Base-by-base conservation (phyloP, 2,113 vertebrate species). In the Caretta caretta region DNA sequence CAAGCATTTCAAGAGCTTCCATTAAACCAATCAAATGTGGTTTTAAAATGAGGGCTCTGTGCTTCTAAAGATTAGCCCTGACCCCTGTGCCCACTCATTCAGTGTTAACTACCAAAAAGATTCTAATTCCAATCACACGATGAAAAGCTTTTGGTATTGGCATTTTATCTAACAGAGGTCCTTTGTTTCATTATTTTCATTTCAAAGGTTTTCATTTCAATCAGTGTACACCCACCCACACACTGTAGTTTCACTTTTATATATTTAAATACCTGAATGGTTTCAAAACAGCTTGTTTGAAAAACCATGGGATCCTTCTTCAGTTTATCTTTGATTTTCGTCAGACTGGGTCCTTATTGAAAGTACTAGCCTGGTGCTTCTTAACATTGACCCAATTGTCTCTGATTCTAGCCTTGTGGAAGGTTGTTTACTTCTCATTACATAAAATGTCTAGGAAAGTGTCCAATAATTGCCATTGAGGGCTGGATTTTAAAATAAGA, bases 51-150 rank as follows among this genome's bases (percentile, higher is more conserved):
- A 49, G 50, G 31, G 65, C 25, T 75, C 76, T 35, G 20, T 75
- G 90, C 46, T 54, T 84, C 76, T 2, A 0, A 54, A 83, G 85
- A 80, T 93, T 24, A 62, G 72, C 86, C 51, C 56, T 1, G 8
- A 80, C 24, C 82, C 54, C 0, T 0, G 31, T 1, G 0, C 65
- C 25, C 1, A 0, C 57, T 42, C 31, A 0, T 10, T 9, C 2
- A 0, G 5, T 0, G 10, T 27, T 8, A 8, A 0, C 35, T 57
- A 2, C 5, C 56, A 8, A 1, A 80, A 85, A 87, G 2, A 13
- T 88, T 92, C 49, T 13, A n/a, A n/a, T 65, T 92, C 22, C 81
- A 48, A 7, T 65, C 0, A 0, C 0, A 46, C 5, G 0, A 83
- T 4, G 56, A 65, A 10, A 3, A 42, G 78, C 90, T 38, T 42